A percentile compares a stretch with the other conserved stretches of the same genome.
These are phyloP conservation scores for Lepilemur septentrionalis DNA, from an alignment of 2,797 vertebrate species.

Conservation along the genomic window DNA sequence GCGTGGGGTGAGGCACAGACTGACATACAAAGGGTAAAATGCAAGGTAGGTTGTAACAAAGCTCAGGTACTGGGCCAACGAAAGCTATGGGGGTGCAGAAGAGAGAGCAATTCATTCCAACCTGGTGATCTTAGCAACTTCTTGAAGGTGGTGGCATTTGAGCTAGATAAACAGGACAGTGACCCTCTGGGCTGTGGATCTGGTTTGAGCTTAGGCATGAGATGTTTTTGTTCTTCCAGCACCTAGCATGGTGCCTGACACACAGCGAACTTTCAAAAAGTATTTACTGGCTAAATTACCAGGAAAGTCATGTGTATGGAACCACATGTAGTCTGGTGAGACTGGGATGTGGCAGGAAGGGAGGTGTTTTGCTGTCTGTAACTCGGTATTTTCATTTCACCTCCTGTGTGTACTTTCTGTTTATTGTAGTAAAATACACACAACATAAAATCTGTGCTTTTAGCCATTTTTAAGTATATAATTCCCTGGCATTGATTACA, in stretches of 20 bases:
- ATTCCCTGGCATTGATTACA: neutral
- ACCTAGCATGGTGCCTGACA: neutral
- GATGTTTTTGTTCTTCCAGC: neutral
- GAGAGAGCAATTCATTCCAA: neutral
- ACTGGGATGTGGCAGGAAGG: neutral
- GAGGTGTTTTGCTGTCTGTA: neutral
- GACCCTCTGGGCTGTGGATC: neutral
- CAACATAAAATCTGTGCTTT: neutral
- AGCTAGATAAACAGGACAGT: neutral
- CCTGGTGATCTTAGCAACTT: neutral
- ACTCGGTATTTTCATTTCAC: slow-evolving; percentile 20
- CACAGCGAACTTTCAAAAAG: neutral
- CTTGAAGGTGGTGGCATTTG: neutral
- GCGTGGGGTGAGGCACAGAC: neutral
- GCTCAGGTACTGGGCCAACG: neutral
- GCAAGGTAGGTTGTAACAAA: neutral
- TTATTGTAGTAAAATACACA: neutral
- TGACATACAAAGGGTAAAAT: neutral
- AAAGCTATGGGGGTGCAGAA: neutral
- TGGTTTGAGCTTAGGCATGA: neutral
- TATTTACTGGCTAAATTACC: neutral
- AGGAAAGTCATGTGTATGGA: neutral
- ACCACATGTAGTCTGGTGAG: too few relatives aligned
- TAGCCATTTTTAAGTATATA: neutral
- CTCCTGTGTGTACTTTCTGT: neutral